Conservation (phyloP, 2,888 invertebrate species). For the Drosophila stalkeri region DNA sequence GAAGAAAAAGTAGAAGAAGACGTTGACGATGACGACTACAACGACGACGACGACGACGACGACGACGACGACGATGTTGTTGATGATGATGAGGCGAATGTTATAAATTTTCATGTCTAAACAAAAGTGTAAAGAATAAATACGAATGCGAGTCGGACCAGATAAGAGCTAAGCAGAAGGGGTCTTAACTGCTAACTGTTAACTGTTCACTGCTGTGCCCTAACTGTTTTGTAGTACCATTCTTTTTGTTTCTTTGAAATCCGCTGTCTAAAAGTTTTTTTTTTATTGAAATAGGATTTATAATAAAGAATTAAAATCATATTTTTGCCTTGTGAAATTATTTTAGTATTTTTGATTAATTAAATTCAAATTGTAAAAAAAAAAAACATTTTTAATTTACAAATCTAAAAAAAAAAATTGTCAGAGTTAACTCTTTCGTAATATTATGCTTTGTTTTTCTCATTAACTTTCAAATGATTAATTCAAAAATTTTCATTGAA, state of each 20-base stretch:
- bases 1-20: not conserved
- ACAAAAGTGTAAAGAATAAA: slow-evolving; percentile 80
- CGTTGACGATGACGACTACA: not conserved
- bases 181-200: slow-evolving; percentile 2
- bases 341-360: too few species aligned
- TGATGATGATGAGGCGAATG: slow-evolving; percentile 33
- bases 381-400: too few species aligned
- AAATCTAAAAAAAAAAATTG: too few species aligned
- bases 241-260: not conserved
- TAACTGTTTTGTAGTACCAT: not conserved
- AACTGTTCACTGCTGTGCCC: slow-evolving; percentile 9
- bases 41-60: not conserved
- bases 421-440: too few species aligned
- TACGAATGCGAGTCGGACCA: slow-evolving; percentile 57
- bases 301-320: too few species aligned
- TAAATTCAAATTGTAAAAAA: too few species aligned
- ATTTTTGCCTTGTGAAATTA: too few species aligned
- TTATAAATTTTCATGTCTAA: slow-evolving; percentile 77
- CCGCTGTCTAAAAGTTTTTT: not conserved
- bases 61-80: slow-evolving; percentile 8
- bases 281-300: too few species aligned
- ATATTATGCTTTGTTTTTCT: too few species aligned
- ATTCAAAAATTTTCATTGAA: too few species aligned
- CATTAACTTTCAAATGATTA: too few species aligned
- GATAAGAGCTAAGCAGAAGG: slow-evolving; percentile 43